Evolutionary conservation across 2,888 invertebrate genomes (phyloP).

Genomic region (Carcina quercana): DNA sequence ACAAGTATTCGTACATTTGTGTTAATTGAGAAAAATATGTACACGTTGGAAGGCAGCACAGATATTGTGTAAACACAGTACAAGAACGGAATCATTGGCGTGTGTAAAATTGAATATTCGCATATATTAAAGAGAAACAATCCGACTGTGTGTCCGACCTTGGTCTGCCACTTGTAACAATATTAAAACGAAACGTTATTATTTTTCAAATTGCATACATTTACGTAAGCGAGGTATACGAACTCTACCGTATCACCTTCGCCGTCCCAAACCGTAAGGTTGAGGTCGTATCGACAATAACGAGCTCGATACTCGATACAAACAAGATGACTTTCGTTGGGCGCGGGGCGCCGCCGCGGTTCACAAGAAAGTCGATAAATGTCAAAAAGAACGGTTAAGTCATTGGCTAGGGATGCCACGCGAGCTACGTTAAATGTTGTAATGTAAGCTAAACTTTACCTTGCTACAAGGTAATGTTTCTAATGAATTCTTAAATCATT

Average conservation of each 20-base stretch:
- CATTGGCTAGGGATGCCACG: conserved; percentile 4
- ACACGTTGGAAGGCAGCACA: no score
- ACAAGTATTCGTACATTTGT: no score
- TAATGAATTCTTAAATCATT: no score
- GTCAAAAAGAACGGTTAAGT: conserved; percentile 11
- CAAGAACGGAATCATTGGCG: no score
- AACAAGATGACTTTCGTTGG: conserved; percentile 48
- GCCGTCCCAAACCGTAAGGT: conserved; percentile 62
- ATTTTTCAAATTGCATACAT: conserved; percentile 54
- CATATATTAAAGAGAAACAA: no score
- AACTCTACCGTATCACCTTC: conserved; percentile 61
- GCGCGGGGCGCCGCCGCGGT: conserved; percentile 7
- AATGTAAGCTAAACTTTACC: no score
- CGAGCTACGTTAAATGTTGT: no score
- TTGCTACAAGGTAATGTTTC: no score
- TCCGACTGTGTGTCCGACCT: conserved; percentile 19
- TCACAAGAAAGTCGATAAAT: conserved; percentile 10
- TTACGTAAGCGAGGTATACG: conserved; percentile 63
- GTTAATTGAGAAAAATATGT: no score
- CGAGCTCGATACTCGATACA: conserved; percentile 44
- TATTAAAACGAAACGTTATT: conserved; percentile 25
- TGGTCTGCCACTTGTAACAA: conserved; percentile 28
- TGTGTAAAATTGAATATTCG: no score
- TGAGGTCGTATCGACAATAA: conserved; percentile 62
- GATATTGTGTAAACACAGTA: no score